Evolutionary conservation across 2,888 invertebrate species (phyloP), one percentile per base, ranked within the genome.

Genomic region (Dasypogon diadema): DNA sequence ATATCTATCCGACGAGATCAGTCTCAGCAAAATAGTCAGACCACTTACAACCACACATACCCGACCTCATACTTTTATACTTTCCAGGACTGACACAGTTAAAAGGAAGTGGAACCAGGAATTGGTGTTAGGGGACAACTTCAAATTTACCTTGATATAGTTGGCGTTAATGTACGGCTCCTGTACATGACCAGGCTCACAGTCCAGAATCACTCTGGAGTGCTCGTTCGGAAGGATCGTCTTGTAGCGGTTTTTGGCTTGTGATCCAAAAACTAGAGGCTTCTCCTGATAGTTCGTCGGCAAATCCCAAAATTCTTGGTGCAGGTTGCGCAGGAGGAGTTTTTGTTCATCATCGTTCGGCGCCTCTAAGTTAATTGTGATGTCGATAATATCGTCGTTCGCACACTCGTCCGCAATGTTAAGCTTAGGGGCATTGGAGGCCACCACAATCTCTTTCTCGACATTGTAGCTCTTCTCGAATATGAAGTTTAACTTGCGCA

Each of bases 271-370:
- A 0, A 97, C 93, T 82, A 94, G 92, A 6, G 95, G 92, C 82
- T 95, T 95, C 82, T 96, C 96, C 79, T 96, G 96, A 79, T 95
- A 92, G 85, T 97, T 97, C 77, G 95, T 90, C 0, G 97, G 97
- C 82, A 97, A 92, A 85, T 96, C 96, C 96, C 96, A 97, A 83
- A 97, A 97, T 84, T 97, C 97, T 82, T 95, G 93, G 83, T 94
- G 92, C 72, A 97, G 83, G 78, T 90, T 91, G 54, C 91, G 87
- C 60, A 92, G 85, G 77, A 92, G 83, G 80, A 87, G 87, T 80
- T 90, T 90, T 86, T 91, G 89, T 80, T 90, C 90, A 76, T 91
- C 89, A 0, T 89, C 89, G 72, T 89, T 89, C 0, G 90, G 89
- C 76, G 87, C 84, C 0, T 85, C 82, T 0, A 82, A 75, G 30